Conservation (phyloP, 2,888 invertebrate species). For the Tribolium freemani region DNA sequence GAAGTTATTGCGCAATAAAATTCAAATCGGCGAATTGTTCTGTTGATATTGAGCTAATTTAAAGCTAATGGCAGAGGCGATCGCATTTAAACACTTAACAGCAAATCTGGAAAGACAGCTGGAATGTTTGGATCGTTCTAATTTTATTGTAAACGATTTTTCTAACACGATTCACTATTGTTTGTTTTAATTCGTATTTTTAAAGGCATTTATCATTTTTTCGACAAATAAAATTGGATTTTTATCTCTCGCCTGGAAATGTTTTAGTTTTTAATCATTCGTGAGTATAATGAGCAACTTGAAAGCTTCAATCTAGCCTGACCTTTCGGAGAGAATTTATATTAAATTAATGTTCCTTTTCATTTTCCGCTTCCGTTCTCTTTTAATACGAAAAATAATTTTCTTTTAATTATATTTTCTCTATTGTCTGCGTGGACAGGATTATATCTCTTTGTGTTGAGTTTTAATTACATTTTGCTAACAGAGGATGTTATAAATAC, state of each 20-base stretch:
- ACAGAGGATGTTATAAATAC: too few species aligned
- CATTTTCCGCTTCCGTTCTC: too few species aligned
- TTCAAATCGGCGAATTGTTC: neutral
- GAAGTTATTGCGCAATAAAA: slow-evolving; percentile 21
- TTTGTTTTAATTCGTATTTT: neutral
- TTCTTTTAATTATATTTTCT: too few species aligned
- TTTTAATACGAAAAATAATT: too few species aligned
- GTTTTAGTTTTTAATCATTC: neutral
- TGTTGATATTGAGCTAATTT: neutral
- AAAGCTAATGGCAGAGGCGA: too few species aligned
- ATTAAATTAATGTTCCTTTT: too few species aligned
- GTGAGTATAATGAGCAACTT: too few species aligned
- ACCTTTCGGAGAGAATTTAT: too few species aligned
- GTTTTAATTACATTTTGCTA: too few species aligned
- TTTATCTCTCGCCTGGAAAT: neutral
- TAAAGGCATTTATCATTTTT: neutral
- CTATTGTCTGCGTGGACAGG: too few species aligned
- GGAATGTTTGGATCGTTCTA: neutral
- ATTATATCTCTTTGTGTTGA: too few species aligned
- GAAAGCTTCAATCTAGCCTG: too few species aligned
- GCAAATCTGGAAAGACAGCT: neutral
- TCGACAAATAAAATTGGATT: neutral
- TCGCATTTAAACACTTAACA: slow-evolving; percentile 1
- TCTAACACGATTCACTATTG: neutral
- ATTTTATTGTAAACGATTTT: neutral